Evolutionary conservation across 2,888 invertebrate species (phyloP), one percentile per base, ranked within the genome.

Genomic region (Adela reaumurella): DNA sequence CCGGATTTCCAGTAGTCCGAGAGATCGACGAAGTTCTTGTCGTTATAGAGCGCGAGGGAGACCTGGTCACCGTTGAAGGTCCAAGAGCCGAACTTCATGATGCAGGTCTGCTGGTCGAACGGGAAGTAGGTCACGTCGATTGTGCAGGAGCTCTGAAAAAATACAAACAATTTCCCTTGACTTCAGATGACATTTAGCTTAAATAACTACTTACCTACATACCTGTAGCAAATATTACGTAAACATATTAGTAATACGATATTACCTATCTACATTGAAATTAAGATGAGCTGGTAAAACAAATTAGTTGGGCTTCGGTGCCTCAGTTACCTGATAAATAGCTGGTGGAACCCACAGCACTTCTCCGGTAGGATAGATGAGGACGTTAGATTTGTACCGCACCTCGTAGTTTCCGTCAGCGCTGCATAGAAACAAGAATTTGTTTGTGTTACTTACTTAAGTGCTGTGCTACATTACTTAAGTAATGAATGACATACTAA

Each of bases 321-420:
- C n/a, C n/a, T n/a, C n/a, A n/a, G n/a, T 50, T 61, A 87, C 87
- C 83, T 93, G 97, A 76, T 98, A 99, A 70, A 99, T 99, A 50
- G 99, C 98, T 44, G 99, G 99, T 5, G 99, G 99, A 41, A 99
- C 96, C 98, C 98, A 99, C 45, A 97, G 83, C 19, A 99, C 94
- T 76, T 94, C 91, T 28, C 98, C 98, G 57, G 91, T 90, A n/a
- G 94, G 92, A 74, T 97, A 96, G 61, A 99, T 95, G 53, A 99
- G 83, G 20, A 98, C 97, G 83, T 99, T 99, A 48, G 97, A 97
- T 74, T 98, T 97, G 79, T 98, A 99, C 58, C 97, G 91, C 52
- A 98, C 98, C 80, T 99, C 98, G 74, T 99, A 99, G 76, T 98
- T 98, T 50, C 99, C 99, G 74, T 99, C 99, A 64, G 99, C 99